Conservation (phyloP, 2,113 vertebrate genomes). For the Murina feae region DNA sequence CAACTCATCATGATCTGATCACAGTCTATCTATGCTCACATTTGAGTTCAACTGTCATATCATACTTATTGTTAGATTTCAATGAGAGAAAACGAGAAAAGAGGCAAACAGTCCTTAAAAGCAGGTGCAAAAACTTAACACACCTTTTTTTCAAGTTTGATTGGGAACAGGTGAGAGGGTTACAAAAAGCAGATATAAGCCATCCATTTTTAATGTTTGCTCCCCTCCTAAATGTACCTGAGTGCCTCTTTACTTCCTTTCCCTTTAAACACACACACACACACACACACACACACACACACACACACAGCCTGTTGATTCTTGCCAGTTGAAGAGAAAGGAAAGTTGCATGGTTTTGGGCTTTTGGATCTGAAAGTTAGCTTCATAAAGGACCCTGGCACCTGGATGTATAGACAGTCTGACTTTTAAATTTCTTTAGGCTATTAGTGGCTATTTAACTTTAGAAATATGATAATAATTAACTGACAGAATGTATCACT, state of each 20-base stretch:
- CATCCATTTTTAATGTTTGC: neutral
- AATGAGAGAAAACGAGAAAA: slow-evolving; percentile 15
- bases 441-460: neutral
- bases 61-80: neutral
- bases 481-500: neutral
- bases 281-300: neutral
- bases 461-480: neutral
- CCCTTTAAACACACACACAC: neutral
- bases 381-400: neutral
- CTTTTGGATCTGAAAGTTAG: neutral
- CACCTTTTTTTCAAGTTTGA: neutral
- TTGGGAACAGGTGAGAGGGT: neutral
- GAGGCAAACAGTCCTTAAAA: neutral
- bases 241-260: neutral
- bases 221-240: neutral
- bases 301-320: neutral
- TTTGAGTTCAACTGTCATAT: neutral
- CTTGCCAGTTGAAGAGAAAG: neutral
- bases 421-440: neutral
- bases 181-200: neutral
- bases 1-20: neutral
- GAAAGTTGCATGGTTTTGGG: neutral
- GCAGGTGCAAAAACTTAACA: neutral
- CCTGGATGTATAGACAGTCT: neutral
- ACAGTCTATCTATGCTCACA: neutral